A percentile compares a stretch with the other conserved stretches of the same genome.
phyloP scores from a whole-genome alignment of 1,140 invertebrate genomes.

The Spodoptera frugiperda region DNA sequence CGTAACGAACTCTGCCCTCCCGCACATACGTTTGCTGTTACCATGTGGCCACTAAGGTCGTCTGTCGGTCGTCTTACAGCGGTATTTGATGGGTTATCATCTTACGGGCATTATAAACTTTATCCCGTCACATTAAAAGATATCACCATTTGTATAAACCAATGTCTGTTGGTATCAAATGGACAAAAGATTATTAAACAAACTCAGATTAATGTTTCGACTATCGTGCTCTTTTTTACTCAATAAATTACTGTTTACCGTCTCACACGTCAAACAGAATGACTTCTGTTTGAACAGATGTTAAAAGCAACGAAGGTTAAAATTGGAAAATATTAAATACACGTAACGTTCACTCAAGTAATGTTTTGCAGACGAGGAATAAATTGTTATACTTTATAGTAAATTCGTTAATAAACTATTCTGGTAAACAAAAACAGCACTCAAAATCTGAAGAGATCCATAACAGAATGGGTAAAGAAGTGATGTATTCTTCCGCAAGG shows the following conservation, averaged over 20 bases:
- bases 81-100: background rate
- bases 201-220: background rate
- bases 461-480: background rate
- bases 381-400: slow-evolving; percentile 4
- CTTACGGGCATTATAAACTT: background rate
- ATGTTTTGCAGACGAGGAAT: background rate
- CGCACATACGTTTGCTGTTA: background rate
- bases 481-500: background rate
- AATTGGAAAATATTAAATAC: slow-evolving; percentile 28
- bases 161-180: background rate
- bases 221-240: background rate
- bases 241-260: slow-evolving; percentile 49
- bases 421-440: background rate
- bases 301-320: slow-evolving; percentile 47
- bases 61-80: background rate
- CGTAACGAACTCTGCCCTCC: background rate
- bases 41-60: background rate
- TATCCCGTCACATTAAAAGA: background rate
- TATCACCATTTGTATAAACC: background rate
- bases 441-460: background rate
- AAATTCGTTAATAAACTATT: slow-evolving; percentile 1
- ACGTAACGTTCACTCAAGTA: slow-evolving; percentile 8
- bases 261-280: slow-evolving; percentile 34
- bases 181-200: background rate
- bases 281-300: slow-evolving; percentile 50